Percentiles rank a stretch among this genome's conserved stretches.
Evolutionary conservation across 2,888 invertebrate genomes (phyloP).

Genomic region (Brachyopa scutellaris): DNA sequence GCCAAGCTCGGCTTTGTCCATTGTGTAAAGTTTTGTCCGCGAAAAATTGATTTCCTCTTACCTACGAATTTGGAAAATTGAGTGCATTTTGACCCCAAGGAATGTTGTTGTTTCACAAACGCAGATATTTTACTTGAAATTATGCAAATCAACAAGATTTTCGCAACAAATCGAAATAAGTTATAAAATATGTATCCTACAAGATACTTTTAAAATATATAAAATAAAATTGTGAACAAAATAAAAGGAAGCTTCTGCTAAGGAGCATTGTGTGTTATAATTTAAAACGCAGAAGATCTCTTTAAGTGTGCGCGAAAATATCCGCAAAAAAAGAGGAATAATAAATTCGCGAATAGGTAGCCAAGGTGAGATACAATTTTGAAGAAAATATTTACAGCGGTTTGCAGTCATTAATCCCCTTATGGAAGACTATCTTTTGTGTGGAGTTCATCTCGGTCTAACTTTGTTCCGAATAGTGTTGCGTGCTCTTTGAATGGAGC

Average conservation of each 20-base stretch:
- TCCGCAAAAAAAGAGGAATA: background rate
- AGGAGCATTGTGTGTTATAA: background rate
- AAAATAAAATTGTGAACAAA: background rate
- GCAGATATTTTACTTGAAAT: background rate
- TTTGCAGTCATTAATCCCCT: conserved; percentile 16
- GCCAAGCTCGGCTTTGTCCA: conserved; percentile 11
- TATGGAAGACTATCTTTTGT: conserved; percentile 2
- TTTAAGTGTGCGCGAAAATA: background rate
- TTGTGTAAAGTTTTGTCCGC: background rate
- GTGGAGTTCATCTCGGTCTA: background rate
- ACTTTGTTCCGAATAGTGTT: conserved; percentile 19
- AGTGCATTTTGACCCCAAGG: background rate
- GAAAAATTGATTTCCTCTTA: background rate
- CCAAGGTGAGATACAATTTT: conserved; percentile 22
- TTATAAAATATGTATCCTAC: background rate
- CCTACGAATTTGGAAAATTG: background rate
- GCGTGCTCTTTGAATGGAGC: conserved; percentile 48
- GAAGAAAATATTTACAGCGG: conserved; percentile 2
- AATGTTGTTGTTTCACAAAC: background rate
- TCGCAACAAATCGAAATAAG: background rate
- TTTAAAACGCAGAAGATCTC: background rate
- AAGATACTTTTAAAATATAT: background rate
- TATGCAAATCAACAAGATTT: conserved; percentile 3
- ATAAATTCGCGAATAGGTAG: background rate
- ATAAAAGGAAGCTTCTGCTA: background rate